Evolutionary conservation across 2,888 invertebrate genomes (phyloP), one percentile per base, ranked within the genome.

Genomic region (Xiphydria camelus): DNA sequence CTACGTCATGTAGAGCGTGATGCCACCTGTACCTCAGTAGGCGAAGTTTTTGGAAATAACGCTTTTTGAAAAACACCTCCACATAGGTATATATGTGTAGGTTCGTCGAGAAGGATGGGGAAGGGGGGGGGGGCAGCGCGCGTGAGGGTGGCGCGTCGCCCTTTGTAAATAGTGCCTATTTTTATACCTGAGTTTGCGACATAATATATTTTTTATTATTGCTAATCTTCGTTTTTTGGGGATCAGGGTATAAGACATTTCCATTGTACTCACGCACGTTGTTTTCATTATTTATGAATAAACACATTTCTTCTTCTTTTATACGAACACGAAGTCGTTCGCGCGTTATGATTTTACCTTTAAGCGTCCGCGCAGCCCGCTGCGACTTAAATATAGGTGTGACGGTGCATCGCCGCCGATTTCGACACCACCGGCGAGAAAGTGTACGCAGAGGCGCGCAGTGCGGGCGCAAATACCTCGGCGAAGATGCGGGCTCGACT

Each of bases 141-240:
- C 26, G n/a, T 29, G 36, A 40, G 21, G 7, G 23, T 23, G 23
- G 23, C 23, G 7, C 7, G n/a, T 23, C 33, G 33, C 10, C n/a
- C 47, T 45, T 39, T 65, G 61, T 65, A 61, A 61, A 65, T 61
- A 61, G 50, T 46, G 60, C 56, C n/a, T n/a, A n/a, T 48, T 65
- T 66, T 62, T 62, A 64, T 62, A 66, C 63, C 59, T 55, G 60
- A 61, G 59, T 63, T 60, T 57, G 60, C 51, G 51, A 54, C 47
- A 54, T 52, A 55, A 53, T 53, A 53, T 51, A 53, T 51, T 48
- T 55, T 46, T n/a, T n/a, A n/a, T n/a, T 51, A 48, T 51, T 34
- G 44, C 36, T 47, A 47, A 53, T 47, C 41, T 53, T 55, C 48
- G 49, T 55, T 57, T 53, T 51, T 51, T 53, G 56, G 61, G 56